These are phyloP conservation scores for Brienomyrus brachyistius DNA, from an alignment of 2,113 vertebrate genomes.

Conservation along the genomic window DNA sequence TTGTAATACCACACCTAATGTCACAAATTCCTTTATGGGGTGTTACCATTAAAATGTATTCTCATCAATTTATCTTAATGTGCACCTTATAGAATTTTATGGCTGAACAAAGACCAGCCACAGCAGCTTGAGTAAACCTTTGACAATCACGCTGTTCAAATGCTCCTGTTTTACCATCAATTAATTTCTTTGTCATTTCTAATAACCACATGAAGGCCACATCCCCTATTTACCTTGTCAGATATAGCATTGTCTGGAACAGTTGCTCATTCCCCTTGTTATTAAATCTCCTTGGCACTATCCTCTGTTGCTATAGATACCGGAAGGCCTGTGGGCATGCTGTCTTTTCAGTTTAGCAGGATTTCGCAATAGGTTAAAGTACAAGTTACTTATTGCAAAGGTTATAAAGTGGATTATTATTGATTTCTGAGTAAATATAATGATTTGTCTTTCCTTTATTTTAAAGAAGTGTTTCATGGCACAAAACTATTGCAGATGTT, in stretches of 20 bases:
- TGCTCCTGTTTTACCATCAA: background rate
- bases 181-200: background rate
- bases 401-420: background rate
- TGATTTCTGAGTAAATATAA: background rate
- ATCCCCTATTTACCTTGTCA: conserved; percentile 5
- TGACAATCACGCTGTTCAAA: background rate
- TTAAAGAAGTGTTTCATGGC: background rate
- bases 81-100: background rate
- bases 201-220: background rate
- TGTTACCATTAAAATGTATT: background rate
- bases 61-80: background rate
- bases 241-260: background rate
- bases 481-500: background rate
- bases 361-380: background rate
- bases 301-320: conserved; percentile 19
- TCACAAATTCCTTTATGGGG: background rate
- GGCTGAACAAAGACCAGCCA: background rate
- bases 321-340: background rate
- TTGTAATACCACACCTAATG: background rate
- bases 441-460: background rate
- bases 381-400: background rate
- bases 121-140: background rate
- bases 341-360: conserved; percentile 9
- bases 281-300: conserved; percentile 15
- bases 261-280: background rate